A percentile compares a stretch with the other conserved stretches of the same genome.
These are phyloP conservation scores for Pristionchus fissidentatus DNA, from an alignment of 2,888 invertebrate genomes.

Conservation along the genomic window DNA sequence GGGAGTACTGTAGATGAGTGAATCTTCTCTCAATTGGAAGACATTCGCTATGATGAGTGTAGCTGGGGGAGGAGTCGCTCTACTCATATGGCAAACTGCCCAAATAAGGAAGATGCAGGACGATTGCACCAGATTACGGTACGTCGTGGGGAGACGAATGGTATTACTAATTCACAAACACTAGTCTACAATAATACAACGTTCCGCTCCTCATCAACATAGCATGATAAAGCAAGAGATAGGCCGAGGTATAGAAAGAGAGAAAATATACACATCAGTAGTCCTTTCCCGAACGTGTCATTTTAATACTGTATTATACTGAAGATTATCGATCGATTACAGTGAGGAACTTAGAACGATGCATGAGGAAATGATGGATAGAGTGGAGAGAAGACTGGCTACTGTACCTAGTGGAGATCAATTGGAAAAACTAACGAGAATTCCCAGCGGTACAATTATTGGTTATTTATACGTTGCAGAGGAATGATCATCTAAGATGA, in stretches of 20 bases:
- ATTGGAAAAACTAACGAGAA: conserved; percentile 33
- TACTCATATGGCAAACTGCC: neutral
- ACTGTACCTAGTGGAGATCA: conserved; percentile 33
- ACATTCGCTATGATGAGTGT: neutral
- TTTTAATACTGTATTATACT: neutral
- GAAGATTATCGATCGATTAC: neutral
- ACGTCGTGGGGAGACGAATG: neutral
- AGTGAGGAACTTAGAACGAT: neutral
- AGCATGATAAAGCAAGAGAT: no score
- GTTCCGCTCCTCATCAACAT: no score
- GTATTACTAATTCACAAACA: no score
- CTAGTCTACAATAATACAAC: neutral
- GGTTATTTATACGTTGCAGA: neutral
- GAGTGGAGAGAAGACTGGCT: conserved; percentile 30
- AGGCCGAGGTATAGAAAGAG: no score
- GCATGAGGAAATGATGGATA: conserved; percentile 36
- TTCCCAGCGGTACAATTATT: conserved; percentile 21
- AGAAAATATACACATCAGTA: no score
- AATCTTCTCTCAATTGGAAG: conserved; percentile 5
- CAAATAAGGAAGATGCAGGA: conserved; percentile 19
- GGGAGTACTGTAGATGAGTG: conserved; percentile 17
- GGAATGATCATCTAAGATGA: no score
- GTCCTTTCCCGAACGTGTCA: neutral
- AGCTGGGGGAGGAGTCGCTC: conserved; percentile 32
- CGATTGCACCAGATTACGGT: neutral